These are phyloP conservation scores for Balearica regulorum DNA, from an alignment of 2,797 vertebrate genomes.

Conservation along the genomic window DNA sequence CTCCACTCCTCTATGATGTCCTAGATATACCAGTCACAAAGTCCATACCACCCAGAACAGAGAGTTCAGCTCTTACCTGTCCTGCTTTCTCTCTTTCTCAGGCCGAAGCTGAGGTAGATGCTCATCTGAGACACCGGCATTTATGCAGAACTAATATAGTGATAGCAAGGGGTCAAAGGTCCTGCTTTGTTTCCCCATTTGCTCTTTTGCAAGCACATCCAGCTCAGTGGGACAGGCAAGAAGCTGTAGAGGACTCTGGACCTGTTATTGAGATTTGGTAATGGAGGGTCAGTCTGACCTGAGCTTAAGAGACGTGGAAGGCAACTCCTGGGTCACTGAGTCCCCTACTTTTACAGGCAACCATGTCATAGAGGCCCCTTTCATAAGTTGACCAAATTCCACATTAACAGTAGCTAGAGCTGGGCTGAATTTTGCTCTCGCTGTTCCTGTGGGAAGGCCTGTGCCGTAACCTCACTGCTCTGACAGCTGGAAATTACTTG, in stretches of 20 bases:
- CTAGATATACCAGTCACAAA: background rate
- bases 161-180: conserved; percentile 41
- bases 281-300: conserved; percentile 45
- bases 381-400: conserved; percentile 23
- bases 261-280: conserved; percentile 45
- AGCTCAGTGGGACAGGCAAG: conserved; percentile 5
- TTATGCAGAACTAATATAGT: conserved; percentile 32
- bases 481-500: background rate
- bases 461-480: background rate
- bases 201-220: conserved; percentile 53
- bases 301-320: conserved; percentile 15
- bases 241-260: conserved; percentile 46
- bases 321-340: conserved; percentile 48
- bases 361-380: conserved; percentile 27
- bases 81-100: background rate
- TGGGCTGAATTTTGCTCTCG: background rate
- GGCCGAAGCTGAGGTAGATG: background rate
- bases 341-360: background rate
- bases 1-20: background rate
- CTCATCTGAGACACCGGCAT: background rate
- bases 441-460: background rate
- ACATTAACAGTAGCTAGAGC: background rate
- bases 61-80: conserved; percentile 53
- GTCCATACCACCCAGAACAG: background rate
- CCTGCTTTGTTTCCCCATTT: conserved; percentile 31